Conservation (phyloP, 2,797 vertebrate species). For the Phyllotis vaccarum region DNA sequence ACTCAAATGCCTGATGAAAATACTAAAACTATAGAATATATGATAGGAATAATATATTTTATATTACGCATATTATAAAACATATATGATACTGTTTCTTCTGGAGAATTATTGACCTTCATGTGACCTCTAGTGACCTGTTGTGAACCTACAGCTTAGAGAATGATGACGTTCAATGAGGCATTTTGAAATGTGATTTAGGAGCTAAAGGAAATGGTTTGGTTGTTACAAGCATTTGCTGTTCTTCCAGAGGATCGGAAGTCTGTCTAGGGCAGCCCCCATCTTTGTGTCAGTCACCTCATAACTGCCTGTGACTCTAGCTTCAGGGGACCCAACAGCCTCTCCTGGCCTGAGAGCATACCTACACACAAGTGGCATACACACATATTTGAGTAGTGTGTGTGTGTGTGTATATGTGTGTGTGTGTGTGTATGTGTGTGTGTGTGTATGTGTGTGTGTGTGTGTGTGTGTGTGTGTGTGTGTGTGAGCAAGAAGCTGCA, state of each 20-base stretch:
- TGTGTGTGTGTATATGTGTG: background rate
- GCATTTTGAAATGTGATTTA: background rate
- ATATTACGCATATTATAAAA: background rate
- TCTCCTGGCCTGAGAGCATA: background rate
- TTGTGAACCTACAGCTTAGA: slow-evolving; percentile 5
- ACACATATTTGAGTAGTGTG: background rate
- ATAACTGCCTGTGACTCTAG: background rate
- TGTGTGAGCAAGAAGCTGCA: background rate
- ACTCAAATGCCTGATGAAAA: background rate
- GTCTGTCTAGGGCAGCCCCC: background rate
- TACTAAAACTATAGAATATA: slow-evolving; percentile 33
- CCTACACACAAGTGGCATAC: background rate
- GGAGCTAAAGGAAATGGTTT: background rate
- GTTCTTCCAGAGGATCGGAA: background rate
- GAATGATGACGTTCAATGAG: slow-evolving; percentile 52
- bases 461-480: no score
- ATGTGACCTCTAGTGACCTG: slow-evolving; percentile 65
- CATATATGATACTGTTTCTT: slow-evolving; percentile 13
- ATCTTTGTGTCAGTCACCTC: background rate
- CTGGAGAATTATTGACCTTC: slow-evolving; percentile 76
- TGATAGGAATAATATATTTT: background rate
- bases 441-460: no score
- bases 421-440: background rate
- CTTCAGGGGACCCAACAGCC: background rate
- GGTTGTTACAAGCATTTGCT: background rate